These are phyloP conservation scores for Synchiropus splendidus DNA, from an alignment of 2,113 vertebrate genomes.

Conservation along the genomic window DNA sequence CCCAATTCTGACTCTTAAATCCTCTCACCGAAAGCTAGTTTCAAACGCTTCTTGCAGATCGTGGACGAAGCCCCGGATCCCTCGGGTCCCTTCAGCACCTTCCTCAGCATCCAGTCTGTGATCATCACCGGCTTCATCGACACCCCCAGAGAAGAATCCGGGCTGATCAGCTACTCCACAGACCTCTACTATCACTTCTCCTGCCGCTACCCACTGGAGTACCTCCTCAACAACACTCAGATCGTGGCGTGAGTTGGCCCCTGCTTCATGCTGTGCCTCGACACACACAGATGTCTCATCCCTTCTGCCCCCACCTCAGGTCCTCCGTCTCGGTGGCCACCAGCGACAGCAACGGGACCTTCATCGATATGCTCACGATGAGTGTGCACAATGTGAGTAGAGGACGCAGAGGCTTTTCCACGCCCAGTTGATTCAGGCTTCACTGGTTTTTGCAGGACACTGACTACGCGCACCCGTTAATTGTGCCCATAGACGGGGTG, in stretches of 20 bases:
- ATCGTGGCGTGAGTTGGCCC: constrained; percentile 57
- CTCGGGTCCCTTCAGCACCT: constrained; percentile 51
- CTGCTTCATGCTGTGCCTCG: too few species aligned
- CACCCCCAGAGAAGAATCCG: constrained; percentile 39
- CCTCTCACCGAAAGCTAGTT: too few species aligned
- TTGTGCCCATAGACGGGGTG: constrained; percentile 53
- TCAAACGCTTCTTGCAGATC: too few species aligned
- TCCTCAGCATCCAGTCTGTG: constrained; percentile 64
- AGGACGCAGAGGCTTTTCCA: neutral
- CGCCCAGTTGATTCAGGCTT: neutral
- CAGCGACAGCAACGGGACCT: constrained; percentile 65
- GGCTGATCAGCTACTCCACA: constrained; percentile 66
- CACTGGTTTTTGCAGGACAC: constrained; percentile 40
- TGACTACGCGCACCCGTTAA: constrained; percentile 29
- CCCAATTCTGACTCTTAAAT: too few species aligned
- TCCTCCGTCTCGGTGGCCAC: constrained; percentile 70
- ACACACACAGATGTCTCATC: neutral
- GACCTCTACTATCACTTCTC: constrained; percentile 73
- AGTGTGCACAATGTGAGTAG: constrained; percentile 62
- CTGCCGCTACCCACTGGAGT: constrained; percentile 70
- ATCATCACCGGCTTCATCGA: constrained; percentile 67
- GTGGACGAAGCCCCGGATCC: constrained; percentile 55
- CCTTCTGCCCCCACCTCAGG: too few species aligned
- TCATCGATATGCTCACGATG: constrained; percentile 65
- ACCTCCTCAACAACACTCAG: constrained; percentile 69